Evolutionary conservation across 1,140 invertebrate genomes (phyloP), one percentile per base, ranked within the genome.

Genomic region (Brachionus koreanus): DNA sequence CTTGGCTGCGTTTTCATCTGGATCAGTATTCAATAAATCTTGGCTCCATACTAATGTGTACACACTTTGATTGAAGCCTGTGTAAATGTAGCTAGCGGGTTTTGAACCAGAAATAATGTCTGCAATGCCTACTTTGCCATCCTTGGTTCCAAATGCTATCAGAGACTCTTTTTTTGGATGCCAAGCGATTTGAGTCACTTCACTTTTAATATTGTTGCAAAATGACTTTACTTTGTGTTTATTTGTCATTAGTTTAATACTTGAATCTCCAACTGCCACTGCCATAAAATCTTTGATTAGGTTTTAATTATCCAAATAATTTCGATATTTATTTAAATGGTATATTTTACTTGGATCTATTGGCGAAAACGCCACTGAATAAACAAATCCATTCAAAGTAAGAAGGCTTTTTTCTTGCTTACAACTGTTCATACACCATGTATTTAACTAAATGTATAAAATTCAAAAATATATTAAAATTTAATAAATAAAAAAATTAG

Each of bases 341-440:
- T 49, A 4, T 12, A n/a, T 46, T 23, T 63, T 61, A 79, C 76
- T 79, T 42, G 76, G 76, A 35, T 79, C 76, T 1, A 79, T 79
- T 61, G 76, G 76, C 7, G 76, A 79, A 16, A 4, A 25, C 10
- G 76, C 23, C 16, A 79, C 7, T n/a, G 76, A 63, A 65, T 79
- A 79, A 0, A 79, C 76, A 63, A 79, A 79, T 61, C 76, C 76
- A 29, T 79, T 79, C 6, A 79, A 43, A 52, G 76, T 79, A 7
- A 23, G 52, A 33, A 79, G 33, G 35, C 9, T 29, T 5, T 46
- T 74, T 74, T 74, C 39, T 74, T 74, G 69, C 25, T 74, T 74
- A 12, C 12, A 74, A 33, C 10, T 74, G 3, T 74, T 46, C 16
- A 74, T 23, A 29, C 42, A 43, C 69, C 69, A 74, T 46, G 25